Conservation (phyloP, 2,113 vertebrate genomes). For the Embiotoca jacksoni region DNA sequence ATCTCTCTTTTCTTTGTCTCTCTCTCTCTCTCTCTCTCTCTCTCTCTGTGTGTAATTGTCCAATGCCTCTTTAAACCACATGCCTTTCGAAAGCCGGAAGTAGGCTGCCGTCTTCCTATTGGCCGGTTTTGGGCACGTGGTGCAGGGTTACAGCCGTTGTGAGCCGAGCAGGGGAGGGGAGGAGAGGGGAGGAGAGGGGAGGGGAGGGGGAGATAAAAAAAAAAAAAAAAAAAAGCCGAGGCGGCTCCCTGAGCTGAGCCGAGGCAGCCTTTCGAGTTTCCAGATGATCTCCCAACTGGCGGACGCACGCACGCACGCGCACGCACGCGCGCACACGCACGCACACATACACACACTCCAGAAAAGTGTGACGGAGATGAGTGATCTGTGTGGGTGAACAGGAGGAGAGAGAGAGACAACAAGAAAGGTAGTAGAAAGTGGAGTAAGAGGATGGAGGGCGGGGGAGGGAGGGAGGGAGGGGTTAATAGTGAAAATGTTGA, state of each 20-base stretch:
- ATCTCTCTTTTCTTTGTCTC: slow-evolving; percentile 23
- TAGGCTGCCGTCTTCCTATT: slow-evolving; percentile 66
- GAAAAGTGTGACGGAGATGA: slow-evolving; percentile 47
- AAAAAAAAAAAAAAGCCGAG: slow-evolving; percentile 47
- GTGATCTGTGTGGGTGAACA: slow-evolving; percentile 57
- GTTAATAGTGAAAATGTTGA: slow-evolving; percentile 42
- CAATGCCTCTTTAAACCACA: slow-evolving; percentile 79
- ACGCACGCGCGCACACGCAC: not conserved
- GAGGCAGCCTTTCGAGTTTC: slow-evolving; percentile 47
- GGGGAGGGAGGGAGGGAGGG: slow-evolving; percentile 18
- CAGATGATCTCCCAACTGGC: slow-evolving; percentile 48
- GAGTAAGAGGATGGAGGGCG: slow-evolving; percentile 34
- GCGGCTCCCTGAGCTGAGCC: slow-evolving; percentile 33
- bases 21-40: slow-evolving; percentile 9
- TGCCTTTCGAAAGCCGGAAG: slow-evolving; percentile 74
- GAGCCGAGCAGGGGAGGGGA: slow-evolving; percentile 30
- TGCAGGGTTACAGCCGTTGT: slow-evolving; percentile 53
- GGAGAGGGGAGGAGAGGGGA: no score
- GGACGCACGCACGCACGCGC: slow-evolving; percentile 11
- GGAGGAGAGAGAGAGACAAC: slow-evolving; percentile 38
- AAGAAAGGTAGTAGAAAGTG: slow-evolving; percentile 34
- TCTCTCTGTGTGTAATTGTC: slow-evolving; percentile 49
- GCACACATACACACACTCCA: slow-evolving; percentile 20
- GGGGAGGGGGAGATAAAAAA: no score
- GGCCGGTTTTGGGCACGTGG: slow-evolving; percentile 66